A percentile compares a stretch with the other conserved stretches of the same genome.
Evolutionary conservation across 2,797 vertebrate species (phyloP).

Genomic region (Erethizon dorsatum): DNA sequence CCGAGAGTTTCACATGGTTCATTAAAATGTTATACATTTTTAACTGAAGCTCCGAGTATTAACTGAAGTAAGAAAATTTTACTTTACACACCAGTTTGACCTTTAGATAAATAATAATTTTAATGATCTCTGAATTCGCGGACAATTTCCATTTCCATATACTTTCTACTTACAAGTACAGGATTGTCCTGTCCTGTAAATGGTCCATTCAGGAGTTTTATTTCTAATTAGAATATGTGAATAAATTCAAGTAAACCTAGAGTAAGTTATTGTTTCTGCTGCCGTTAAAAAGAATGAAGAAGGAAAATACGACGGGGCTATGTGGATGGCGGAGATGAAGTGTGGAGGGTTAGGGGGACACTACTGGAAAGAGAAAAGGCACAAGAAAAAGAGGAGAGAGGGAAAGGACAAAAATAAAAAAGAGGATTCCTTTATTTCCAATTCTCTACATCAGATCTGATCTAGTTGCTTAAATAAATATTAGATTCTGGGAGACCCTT

Average conservation of each 20-base stretch:
- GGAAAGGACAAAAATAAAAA: neutral
- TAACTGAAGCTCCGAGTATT: neutral
- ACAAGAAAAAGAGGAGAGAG: neutral
- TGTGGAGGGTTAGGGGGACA: fast-evolving
- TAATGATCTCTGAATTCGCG: constrained; percentile 28
- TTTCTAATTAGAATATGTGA: constrained; percentile 75
- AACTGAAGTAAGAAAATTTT: constrained; percentile 61
- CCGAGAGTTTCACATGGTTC: constrained; percentile 39
- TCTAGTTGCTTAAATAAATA: neutral
- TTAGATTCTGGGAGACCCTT: neutral
- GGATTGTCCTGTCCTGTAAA: constrained; percentile 60
- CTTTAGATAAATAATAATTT: constrained; percentile 13
- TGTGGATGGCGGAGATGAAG: fast-evolving
- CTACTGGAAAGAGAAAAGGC: neutral
- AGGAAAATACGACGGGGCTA: neutral
- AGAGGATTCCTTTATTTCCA: neutral
- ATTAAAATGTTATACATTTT: constrained; percentile 63
- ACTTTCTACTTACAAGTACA: constrained; percentile 48
- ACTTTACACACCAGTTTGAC: constrained; percentile 64
- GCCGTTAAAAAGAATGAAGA: neutral
- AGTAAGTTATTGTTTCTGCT: constrained; percentile 62
- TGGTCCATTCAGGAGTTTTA: constrained; percentile 66
- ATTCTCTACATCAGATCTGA: neutral
- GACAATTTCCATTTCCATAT: constrained; percentile 57
- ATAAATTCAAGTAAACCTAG: constrained; percentile 61